Percentiles rank a stretch among this genome's conserved stretches.
These are phyloP conservation scores for Yponomeuta malinellus DNA, from an alignment of 2,888 invertebrate genomes.

Conservation along the genomic window DNA sequence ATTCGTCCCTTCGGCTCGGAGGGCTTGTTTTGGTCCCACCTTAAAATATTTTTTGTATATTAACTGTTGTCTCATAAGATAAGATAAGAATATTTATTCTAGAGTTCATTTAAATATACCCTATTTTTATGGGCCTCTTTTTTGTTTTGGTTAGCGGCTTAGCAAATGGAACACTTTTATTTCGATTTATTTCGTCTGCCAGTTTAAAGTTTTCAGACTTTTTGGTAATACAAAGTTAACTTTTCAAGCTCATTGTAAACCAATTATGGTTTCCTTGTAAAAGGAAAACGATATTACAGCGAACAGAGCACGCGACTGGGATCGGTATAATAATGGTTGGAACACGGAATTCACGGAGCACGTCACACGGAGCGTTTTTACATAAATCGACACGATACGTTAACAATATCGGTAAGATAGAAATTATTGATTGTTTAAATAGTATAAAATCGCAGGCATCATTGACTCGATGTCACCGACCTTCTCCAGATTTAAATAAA, in stretches of 20 bases:
- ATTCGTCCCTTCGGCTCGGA: no score
- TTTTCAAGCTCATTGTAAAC: constrained; percentile 6
- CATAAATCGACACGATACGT: background rate
- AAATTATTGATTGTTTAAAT: background rate
- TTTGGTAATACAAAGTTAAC: background rate
- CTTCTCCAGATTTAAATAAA: no score
- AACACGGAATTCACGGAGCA: constrained; percentile 4
- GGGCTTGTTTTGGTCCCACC: no score
- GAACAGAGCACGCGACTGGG: background rate
- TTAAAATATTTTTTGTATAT: no score
- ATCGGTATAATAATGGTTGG: background rate
- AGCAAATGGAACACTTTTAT: background rate
- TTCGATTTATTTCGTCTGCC: background rate
- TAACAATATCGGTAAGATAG: background rate
- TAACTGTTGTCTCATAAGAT: no score
- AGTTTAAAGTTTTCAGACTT: background rate
- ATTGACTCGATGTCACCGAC: no score
- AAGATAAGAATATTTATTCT: no score
- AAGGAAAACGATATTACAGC: background rate
- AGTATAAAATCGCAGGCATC: no score
- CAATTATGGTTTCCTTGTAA: constrained; percentile 1
- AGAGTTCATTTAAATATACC: no score
- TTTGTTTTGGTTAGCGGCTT: no score
- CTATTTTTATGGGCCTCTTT: no score
- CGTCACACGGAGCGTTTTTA: background rate